phyloP scores from a whole-genome alignment of 2,888 invertebrate genomes.

The Scrobipalpa atriplicella region DNA sequence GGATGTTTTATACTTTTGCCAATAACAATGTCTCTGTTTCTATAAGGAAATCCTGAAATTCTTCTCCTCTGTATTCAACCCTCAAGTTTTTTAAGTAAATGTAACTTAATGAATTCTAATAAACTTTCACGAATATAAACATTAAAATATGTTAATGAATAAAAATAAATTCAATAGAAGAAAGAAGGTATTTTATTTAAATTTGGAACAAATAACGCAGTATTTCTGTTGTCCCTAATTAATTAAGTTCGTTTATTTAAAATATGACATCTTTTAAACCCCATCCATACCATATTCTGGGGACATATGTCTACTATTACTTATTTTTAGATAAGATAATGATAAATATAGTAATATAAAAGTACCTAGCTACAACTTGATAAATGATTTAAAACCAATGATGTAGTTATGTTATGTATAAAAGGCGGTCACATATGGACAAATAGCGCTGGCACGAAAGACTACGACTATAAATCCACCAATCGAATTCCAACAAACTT shows the following conservation, averaged over 20 bases:
- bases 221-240: neutral
- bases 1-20: neutral
- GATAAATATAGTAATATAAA: too few species aligned
- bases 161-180: too few species aligned
- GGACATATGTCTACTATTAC: too few species aligned
- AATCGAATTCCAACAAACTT: neutral
- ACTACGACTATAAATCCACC: neutral
- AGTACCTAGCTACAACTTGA: too few species aligned
- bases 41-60: neutral
- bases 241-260: neutral
- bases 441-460: neutral
- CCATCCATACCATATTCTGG: neutral
- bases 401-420: too few species aligned
- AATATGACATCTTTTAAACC: neutral
- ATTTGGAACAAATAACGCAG: neutral
- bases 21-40: neutral
- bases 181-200: neutral
- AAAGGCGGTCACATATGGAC: neutral
- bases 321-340: too few species aligned
- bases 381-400: neutral
- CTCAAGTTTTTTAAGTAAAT: too few species aligned
- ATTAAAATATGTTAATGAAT: too few species aligned
- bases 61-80: too few species aligned
- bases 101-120: too few species aligned
- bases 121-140: too few species aligned